Conservation (phyloP, 2,113 vertebrate species). For the Phycodurus eques region DNA sequence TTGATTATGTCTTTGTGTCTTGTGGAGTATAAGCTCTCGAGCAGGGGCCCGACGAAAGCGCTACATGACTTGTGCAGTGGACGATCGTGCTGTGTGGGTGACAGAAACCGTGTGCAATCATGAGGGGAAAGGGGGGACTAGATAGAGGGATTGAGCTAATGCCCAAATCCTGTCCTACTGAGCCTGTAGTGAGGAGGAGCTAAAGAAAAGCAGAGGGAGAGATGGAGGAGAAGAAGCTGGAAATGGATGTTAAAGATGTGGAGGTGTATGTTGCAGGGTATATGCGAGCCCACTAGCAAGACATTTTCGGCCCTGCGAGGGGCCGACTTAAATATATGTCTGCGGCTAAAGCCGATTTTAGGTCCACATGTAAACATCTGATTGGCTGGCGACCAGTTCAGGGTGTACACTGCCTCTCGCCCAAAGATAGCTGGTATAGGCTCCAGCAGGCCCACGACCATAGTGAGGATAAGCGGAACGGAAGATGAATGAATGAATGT, state of each 20-base stretch:
- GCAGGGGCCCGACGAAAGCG: slow-evolving; percentile 34
- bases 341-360: too few species aligned
- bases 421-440: too few species aligned
- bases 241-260: slow-evolving; percentile 14
- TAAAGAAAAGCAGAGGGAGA: slow-evolving; percentile 50
- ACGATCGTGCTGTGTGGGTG: slow-evolving; percentile 39
- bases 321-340: too few species aligned
- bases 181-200: slow-evolving; percentile 55
- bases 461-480: too few species aligned
- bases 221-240: slow-evolving; percentile 10
- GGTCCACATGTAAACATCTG: too few species aligned
- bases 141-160: slow-evolving; percentile 62
- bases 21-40: slow-evolving; percentile 32
- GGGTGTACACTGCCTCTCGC: too few species aligned
- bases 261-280: neutral
- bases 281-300: too few species aligned
- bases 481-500: too few species aligned
- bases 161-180: slow-evolving; percentile 67
- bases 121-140: slow-evolving; percentile 20
- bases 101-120: slow-evolving; percentile 61
- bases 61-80: slow-evolving; percentile 39
- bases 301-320: too few species aligned
- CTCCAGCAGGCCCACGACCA: too few species aligned
- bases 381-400: too few species aligned
- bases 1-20: slow-evolving; percentile 40